Percentiles rank a stretch among this genome's conserved stretches.
Evolutionary conservation across 2,797 vertebrate species (phyloP).

Genomic region (Thamnophis elegans): DNA sequence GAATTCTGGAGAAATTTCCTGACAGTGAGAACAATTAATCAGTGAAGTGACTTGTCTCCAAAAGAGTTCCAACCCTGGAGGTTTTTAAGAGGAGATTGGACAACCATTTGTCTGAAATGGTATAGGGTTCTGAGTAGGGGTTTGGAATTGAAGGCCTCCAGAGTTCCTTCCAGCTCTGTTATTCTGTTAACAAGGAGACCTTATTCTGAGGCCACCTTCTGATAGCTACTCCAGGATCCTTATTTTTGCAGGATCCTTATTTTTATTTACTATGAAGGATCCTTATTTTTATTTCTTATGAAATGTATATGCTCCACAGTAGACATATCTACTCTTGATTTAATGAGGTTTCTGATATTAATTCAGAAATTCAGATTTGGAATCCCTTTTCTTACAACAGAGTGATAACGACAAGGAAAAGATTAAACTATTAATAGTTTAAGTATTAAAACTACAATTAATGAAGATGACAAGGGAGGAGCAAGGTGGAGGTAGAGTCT

Average conservation of each 20-base stretch:
- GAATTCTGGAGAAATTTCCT: not conserved
- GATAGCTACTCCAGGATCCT: not conserved
- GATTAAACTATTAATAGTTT: not conserved
- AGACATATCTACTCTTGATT: not conserved
- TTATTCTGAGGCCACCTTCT: not conserved
- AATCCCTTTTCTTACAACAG: not conserved
- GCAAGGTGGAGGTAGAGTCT: not conserved
- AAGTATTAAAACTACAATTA: not conserved
- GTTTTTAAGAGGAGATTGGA: not conserved
- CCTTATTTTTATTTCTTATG: no score
- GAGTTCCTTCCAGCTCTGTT: not conserved
- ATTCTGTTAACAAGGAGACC: not conserved
- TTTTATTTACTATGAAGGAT: not conserved
- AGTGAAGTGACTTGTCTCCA: not conserved
- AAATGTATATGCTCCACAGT: no score
- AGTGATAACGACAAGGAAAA: not conserved
- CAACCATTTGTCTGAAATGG: not conserved
- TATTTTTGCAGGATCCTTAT: not conserved
- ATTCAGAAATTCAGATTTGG: not conserved
- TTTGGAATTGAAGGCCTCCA: not conserved
- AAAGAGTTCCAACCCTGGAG: not conserved
- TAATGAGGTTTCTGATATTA: not conserved
- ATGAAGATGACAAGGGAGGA: not conserved
- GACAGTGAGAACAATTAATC: not conserved
- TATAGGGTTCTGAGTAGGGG: not conserved